Evolutionary conservation across 2,113 vertebrate species (phyloP).

Genomic region (Sarotherodon lohbergeri): DNA sequence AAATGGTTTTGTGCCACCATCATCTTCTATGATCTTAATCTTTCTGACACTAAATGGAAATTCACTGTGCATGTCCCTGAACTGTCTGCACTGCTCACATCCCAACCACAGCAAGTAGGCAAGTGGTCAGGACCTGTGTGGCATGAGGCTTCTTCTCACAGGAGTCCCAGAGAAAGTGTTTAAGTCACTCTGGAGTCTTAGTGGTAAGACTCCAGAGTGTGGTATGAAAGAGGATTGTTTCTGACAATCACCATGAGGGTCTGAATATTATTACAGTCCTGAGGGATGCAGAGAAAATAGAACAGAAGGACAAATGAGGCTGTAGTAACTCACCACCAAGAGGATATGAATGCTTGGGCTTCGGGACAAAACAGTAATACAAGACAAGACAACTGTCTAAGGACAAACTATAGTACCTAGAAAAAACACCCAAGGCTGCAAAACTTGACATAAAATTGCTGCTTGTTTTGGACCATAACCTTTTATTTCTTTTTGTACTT

Average conservation of each 20-base stretch:
- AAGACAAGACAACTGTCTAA: constrained; percentile 12
- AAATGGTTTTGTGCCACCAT: constrained; percentile 31
- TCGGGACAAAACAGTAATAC: background rate
- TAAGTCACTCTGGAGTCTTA: background rate
- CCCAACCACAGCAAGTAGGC: background rate
- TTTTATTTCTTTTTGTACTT: background rate
- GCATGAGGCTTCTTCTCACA: background rate
- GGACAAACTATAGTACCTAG: background rate
- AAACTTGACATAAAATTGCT: constrained; percentile 20
- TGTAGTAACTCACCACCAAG: background rate
- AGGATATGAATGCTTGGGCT: constrained; percentile 12
- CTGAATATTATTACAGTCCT: constrained; percentile 19
- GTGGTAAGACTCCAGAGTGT: background rate
- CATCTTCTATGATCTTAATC: constrained; percentile 52
- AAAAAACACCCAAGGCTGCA: background rate
- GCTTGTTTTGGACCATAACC: background rate
- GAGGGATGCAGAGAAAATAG: background rate
- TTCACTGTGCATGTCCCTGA: background rate
- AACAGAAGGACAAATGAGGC: constrained; percentile 6
- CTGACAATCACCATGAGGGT: background rate
- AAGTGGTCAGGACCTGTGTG: constrained; percentile 10
- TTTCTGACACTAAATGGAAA: constrained; percentile 47
- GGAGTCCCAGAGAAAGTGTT: background rate
- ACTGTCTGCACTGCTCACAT: background rate
- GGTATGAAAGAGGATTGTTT: constrained; percentile 1